Base-by-base conservation (phyloP, 2,113 vertebrate species). In the Ptilonorhynchus violaceus region DNA sequence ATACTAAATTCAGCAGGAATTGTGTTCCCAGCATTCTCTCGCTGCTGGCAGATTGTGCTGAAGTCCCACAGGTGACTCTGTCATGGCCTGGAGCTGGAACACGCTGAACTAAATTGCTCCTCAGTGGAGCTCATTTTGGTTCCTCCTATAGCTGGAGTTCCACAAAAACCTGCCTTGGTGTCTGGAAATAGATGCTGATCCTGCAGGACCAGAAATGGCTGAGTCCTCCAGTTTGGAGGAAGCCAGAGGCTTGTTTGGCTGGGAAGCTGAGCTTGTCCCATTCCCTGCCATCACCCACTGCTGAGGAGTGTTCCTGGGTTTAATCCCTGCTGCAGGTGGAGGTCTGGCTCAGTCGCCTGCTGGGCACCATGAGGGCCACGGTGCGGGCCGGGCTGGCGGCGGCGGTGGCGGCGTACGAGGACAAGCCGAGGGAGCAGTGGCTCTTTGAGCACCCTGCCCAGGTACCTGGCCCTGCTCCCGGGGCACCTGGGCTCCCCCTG, bases 381-480 rank as follows among this genome's bases (percentile, higher is more conserved):
- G 98, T 99, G 47, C 98, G 99, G 46, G 98, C 98, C 0, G 97
- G 98, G 96, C 98, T 99, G 99, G 97, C 98, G 0, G 98, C 98
- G 81, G 99, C 98, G 0, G 98, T 99, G 20, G 72, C n/a, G 2
- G 97, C 98, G 6, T 99, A 99, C 0, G 99, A 99, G 87, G 99
- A 99, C 68, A 99, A 99, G 90, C 98, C 98, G 0, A 98, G 99
- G 79, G 99, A 99, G 15, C 99, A 99, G 94, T 99, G 99, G 99
- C 98, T 99, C 49, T 98, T 99, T 64, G 99, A 99, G 92, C 99
- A 98, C 62, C 98, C 99, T 47, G 99, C 99, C 84, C 99, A 99
- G 99, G 99, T 99, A 98, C 37, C 63, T 59, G 66, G 6, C 15
- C 4, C 47, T 41, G 23, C 27, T 60, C 30, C 52, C 47, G 25